Evolutionary conservation across 2,888 invertebrate species (phyloP), one percentile per base, ranked within the genome.

Genomic region (Drosophila demipolita): DNA sequence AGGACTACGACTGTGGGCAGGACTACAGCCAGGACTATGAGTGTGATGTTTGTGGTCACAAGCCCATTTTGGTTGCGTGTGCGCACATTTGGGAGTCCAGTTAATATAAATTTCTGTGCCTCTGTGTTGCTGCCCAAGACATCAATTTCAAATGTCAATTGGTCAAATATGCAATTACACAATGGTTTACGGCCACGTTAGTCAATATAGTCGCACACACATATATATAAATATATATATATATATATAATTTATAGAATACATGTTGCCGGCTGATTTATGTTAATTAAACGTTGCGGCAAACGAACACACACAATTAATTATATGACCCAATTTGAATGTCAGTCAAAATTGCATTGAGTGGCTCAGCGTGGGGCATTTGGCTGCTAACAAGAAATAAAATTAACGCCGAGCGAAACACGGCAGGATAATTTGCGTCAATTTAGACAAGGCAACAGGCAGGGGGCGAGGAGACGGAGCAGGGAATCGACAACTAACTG

Each of bases 111-210:
- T 63, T 62, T 23, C 29, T 38, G 55, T 61, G n/a, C 35, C 29
- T 26, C 48, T 29, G 26, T 66, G 52, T n/a, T 49, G 42, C 64
- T 32, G 53, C 66, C 61, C 72, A 69, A 62, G 55, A 82, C 82
- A 83, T 89, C 72, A 83, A 89, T 83, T 88, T 87, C 69, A 65
- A 87, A 77, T 83, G 74, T 66, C 83, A 86, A 88, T 78, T 72
- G 85, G 73, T 74, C 81, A 74, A 83, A 86, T 85, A 73, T 68
- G 77, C 75, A 88, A 80, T 83, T 82, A 85, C 73, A 50, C 84
- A 83, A 83, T 74, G 75, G 83, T 75, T 88, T 64, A 71, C 66
- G 73, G 57, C 53, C 57, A 70, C 58, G 68, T 69, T 32, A 58
- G 68, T 48, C 61, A 54, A 64, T 38, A 17, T 8, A 26, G 2